phyloP scores from a whole-genome alignment of 1,140 invertebrate genomes.

The Aphidius ervi region DNA sequence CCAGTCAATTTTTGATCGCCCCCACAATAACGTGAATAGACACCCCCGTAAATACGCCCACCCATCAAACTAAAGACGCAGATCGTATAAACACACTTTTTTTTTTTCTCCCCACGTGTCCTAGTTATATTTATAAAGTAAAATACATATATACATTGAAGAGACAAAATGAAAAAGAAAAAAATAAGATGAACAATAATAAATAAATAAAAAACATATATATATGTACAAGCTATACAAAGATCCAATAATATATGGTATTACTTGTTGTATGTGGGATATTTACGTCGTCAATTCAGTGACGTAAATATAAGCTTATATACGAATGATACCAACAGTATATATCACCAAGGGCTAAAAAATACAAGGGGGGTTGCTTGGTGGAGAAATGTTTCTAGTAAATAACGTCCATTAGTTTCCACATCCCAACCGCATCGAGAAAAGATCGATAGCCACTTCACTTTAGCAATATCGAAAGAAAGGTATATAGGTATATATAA shows the following conservation, averaged over 20 bases:
- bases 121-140: too few species aligned
- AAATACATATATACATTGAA: too few species aligned
- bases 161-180: not conserved
- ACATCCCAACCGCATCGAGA: constrained; percentile 5
- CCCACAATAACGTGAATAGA: not conserved
- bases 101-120: too few species aligned
- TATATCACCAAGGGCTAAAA: not conserved
- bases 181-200: not conserved
- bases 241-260: constrained; percentile 20
- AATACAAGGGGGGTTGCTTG: not conserved
- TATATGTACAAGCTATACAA: not conserved
- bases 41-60: too few species aligned
- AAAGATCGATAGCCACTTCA: constrained; percentile 16
- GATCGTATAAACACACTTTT: too few species aligned
- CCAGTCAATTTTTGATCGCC: not conserved
- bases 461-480: constrained; percentile 1
- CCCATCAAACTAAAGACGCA: too few species aligned
- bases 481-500: not conserved
- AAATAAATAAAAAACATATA: too few species aligned
- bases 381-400: not conserved
- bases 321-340: not conserved
- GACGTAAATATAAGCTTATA: constrained; percentile 8
- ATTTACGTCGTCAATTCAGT: not conserved
- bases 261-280: not conserved
- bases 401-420: constrained; percentile 21